Base-by-base conservation (phyloP, 2,113 vertebrate species). In the Pteropus alecto region DNA sequence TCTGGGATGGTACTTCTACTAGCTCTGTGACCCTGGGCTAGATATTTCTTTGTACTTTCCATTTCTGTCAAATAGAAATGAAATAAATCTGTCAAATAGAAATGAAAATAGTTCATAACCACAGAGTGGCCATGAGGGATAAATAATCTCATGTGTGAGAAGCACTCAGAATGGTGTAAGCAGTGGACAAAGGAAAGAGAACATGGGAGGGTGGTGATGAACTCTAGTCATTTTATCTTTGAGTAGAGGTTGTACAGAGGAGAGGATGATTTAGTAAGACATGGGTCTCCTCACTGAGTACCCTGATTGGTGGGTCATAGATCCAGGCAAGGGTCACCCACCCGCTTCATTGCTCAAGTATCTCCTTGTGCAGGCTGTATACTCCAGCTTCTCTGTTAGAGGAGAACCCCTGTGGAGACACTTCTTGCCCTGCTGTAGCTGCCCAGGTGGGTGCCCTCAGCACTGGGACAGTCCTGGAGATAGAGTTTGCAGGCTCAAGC, bases 101-200 rank as follows among this genome's bases (percentile, higher is more conserved):
- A 92, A 77, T 88, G n/a, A 87, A 90, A 81, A 30, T 4, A 94
- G 65, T 71, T 26, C 35, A 28, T 76, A 70, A 54, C n/a, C 46
- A 35, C 41, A 68, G 48, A 2, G 12, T 12, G 26, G 9, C 33
- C 12, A 11, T 14, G 11, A 87, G 19, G 19, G 56, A 16, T n/a
- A 5, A 16, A 16, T 73, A 46, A 67, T 6, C 28, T 18, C 21
- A 11, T 11, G 13, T 33, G 67, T 35, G n/a, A n/a, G 24, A 48
- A 68, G n/a, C 7, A 0, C 28, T 61, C 30, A 54, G 58, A 71
- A 38, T 35, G 6, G 16, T 15, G 1, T 48, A 26, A n/a, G n/a
- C 14, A 5, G 71, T 56, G 7, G 73, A 38, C 0, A 6, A 21
- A 14, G 56, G 41, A 33, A 15, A 79, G 46, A 70, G 46, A 60